Evolutionary conservation across 1,140 invertebrate species (phyloP), one percentile per base, ranked within the genome.

Genomic region (Muscidifurax raptorellus): DNA sequence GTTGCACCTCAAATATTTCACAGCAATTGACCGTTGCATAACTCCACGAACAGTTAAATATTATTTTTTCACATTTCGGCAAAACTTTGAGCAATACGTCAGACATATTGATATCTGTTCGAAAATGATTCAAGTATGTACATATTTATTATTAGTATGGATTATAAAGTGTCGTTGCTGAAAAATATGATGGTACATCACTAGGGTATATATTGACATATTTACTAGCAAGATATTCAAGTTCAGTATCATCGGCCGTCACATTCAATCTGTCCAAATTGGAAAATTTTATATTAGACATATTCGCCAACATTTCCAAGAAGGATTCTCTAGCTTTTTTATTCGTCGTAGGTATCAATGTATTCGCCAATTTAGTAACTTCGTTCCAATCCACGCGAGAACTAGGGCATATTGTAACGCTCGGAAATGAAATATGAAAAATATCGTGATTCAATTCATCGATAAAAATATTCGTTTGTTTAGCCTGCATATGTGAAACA

Each of bases 41-140:
- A 79, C 18, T 79, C 77, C 77, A 79, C 22, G 77, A 66, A 67
- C 77, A 79, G 4, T 67, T 36, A 59, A 32, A 36, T 66, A 79
- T 30, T 12, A 79, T 36, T 22, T 66, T 13, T 0, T 79, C 77
- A 28, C 77, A 79, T 10, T 36, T 79, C 6, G 77, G 77, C 30
- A 79, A 15, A 6, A 36, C 15, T 36, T 79, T 15, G 0, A 66
- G 2, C 30, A 79, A n/a, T 67, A 79, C 28, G 13, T 79, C 52
- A 0, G 77, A 66, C 25, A 79, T 66, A 40, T 79, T 67, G n/a
- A 79, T 67, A 0, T n/a, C 77, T 79, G 15, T 15, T 52, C n/a
- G 47, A 78, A 78, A 30, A 76, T n/a, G n/a, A 47, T 64, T 15
- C 15, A 64, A 64, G n/a, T 66, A 66, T n/a, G n/a, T n/a, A n/a